Evolutionary conservation across 2,113 vertebrate genomes (phyloP), one percentile per base, ranked within the genome.

Genomic region (Columbina picui): DNA sequence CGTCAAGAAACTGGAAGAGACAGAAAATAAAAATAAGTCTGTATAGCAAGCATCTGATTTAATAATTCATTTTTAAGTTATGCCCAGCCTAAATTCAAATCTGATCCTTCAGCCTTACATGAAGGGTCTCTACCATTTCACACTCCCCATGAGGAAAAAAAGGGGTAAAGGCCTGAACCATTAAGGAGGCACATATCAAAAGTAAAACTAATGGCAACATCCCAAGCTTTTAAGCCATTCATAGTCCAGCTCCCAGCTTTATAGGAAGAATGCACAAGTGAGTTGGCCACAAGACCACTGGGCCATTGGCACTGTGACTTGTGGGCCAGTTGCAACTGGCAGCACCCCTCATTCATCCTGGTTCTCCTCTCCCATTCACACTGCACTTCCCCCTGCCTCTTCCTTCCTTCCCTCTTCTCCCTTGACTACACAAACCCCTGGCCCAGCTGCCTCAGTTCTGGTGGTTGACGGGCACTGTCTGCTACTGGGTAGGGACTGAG

Each of bases 1-100:
- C 99, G 50, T 98, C 98, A 60, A 98, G 98, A 39, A 95, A 98
- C 99, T 99, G 93, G 53, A 88, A 77, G 47, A 71, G 96, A 79
- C 1, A 36, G 43, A 71, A 87, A 90, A 89, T 74, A 29, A 89
- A 34, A 74, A 18, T 3, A 41, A 69, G 32, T 22, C 41, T 43
- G 49, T 7, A 21, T 3, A 57, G 50, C 16, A 78, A 81, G 65
- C 7, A 69, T 29, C 27, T 27, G 34, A 77, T 90, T 89, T 23
- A 56, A 55, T 55, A 76, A 15, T 12, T 76, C 8, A 39, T 38
- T 52, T 75, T 81, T 16, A 29, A 69, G 64, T 84, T 49, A 60
- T 10, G 39, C 41, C 49, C 56, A 64, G 56, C 9, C 49, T 65
- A 27, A 75, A 47, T 39, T 67, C 12, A 29, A 63, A 86, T 13